These are phyloP conservation scores for Coccyzus lansbergi DNA, from an alignment of 2,797 vertebrate species.

Conservation along the genomic window DNA sequence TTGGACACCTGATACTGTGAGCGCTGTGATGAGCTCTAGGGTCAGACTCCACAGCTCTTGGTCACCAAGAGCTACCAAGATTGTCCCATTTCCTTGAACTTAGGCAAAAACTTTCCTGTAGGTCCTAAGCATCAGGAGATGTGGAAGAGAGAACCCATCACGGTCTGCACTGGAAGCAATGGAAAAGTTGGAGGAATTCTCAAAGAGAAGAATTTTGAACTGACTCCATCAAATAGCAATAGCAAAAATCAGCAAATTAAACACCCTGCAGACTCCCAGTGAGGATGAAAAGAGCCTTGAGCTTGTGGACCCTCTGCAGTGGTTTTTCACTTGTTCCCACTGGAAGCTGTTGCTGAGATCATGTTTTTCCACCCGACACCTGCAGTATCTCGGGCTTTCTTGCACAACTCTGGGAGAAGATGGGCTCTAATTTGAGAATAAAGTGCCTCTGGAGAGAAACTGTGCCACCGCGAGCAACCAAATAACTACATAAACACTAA, in stretches of 20 bases:
- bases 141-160: not conserved
- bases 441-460: not conserved
- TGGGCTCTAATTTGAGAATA: not conserved
- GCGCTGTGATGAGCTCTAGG: too few relatives aligned
- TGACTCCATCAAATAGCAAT: not conserved
- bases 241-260: not conserved
- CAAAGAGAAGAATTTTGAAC: not conserved
- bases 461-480: not conserved
- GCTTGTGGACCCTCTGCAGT: not conserved
- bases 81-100: not conserved
- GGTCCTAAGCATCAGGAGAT: not conserved
- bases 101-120: not conserved
- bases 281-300: not conserved
- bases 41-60: not conserved
- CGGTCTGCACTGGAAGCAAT: not conserved
- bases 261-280: not conserved
- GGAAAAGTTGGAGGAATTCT: not conserved
- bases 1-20: not conserved
- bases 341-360: not conserved
- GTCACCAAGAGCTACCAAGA: too few relatives aligned
- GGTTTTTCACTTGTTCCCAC: not conserved
- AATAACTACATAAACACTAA: not conserved
- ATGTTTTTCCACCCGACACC: not conserved
- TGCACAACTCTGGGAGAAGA: not conserved
- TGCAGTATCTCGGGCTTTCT: not conserved